Conservation (phyloP, 2,113 vertebrate species). For the Seriola quinqueradiata region DNA sequence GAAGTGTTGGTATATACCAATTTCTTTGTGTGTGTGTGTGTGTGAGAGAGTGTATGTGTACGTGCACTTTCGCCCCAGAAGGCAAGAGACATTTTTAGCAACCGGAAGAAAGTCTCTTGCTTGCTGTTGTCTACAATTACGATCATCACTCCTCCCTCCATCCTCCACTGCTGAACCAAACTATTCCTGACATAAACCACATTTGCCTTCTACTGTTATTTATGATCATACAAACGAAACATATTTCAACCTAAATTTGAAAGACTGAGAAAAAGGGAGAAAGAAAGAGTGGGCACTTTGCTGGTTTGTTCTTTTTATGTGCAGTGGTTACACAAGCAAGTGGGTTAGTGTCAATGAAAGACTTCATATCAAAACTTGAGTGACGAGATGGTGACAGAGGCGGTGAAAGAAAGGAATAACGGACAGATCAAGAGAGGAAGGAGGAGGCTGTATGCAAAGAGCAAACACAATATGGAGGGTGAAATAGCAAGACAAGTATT, state of each 20-base stretch:
- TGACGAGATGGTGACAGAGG: neutral
- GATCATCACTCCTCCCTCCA: slow-evolving; percentile 21
- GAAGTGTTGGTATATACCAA: neutral
- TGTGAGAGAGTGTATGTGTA: neutral
- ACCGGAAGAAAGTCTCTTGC: slow-evolving; percentile 58
- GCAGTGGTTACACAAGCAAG: neutral
- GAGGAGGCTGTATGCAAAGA: neutral
- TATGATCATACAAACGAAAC: neutral
- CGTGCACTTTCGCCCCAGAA: neutral
- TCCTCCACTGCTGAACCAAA: neutral
- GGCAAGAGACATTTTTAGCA: slow-evolving; percentile 59
- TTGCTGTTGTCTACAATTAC: slow-evolving; percentile 34
- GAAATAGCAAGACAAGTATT: neutral
- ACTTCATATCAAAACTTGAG: slow-evolving; percentile 1
- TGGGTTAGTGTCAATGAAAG: slow-evolving; percentile 11
- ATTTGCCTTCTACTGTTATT: neutral
- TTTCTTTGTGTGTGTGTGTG: too few species aligned
- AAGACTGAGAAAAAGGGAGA: neutral
- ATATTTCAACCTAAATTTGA: neutral
- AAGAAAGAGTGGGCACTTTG: neutral
- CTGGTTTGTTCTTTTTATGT: slow-evolving; percentile 1
- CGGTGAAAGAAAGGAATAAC: neutral
- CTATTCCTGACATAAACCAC: neutral
- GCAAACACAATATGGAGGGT: neutral
- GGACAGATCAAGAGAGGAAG: neutral